Conservation (phyloP, 2,113 vertebrate species). For the Tachycineta bicolor region DNA sequence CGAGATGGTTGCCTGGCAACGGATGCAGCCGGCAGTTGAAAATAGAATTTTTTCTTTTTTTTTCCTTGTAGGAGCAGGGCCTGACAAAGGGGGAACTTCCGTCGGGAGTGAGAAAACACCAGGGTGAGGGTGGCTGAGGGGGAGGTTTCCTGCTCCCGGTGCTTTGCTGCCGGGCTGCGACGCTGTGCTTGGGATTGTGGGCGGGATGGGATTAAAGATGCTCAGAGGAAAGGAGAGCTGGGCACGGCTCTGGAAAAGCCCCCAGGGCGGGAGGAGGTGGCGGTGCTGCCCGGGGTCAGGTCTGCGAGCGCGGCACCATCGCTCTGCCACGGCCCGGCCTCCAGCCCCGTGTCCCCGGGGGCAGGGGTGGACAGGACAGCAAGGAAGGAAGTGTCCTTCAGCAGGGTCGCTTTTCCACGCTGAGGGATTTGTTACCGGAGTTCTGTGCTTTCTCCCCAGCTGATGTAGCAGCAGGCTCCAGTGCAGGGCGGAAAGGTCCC, state of each 20-base stretch:
- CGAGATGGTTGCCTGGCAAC: slow-evolving; percentile 17
- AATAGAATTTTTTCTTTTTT: slow-evolving; percentile 27
- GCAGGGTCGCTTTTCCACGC: neutral
- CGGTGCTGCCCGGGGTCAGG: neutral
- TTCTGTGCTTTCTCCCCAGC: neutral
- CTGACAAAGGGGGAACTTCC: slow-evolving; percentile 1
- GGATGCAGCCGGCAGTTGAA: slow-evolving; percentile 22
- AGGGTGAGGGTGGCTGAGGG: neutral
- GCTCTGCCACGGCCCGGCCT: neutral
- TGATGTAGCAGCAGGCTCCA: fast-evolving
- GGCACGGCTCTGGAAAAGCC: neutral
- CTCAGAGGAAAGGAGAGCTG: neutral
- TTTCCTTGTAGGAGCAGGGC: neutral
- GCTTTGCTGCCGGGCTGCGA: neutral
- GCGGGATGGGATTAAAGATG: neutral
- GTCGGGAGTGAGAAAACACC: neutral
- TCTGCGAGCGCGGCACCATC: fast-evolving
- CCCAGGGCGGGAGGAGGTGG: neutral
- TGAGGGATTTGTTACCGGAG: fast-evolving
- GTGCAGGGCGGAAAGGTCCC: neutral
- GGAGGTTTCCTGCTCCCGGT: neutral
- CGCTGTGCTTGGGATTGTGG: fast-evolving
- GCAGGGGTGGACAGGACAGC: too few species aligned
- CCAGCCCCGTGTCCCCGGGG: neutral
- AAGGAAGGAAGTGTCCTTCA: fast-evolving